Percentiles rank a stretch among this genome's conserved stretches.
Conservation (phyloP, 1,140 invertebrate species). For the Ceratosolen fusciceps region DNA sequence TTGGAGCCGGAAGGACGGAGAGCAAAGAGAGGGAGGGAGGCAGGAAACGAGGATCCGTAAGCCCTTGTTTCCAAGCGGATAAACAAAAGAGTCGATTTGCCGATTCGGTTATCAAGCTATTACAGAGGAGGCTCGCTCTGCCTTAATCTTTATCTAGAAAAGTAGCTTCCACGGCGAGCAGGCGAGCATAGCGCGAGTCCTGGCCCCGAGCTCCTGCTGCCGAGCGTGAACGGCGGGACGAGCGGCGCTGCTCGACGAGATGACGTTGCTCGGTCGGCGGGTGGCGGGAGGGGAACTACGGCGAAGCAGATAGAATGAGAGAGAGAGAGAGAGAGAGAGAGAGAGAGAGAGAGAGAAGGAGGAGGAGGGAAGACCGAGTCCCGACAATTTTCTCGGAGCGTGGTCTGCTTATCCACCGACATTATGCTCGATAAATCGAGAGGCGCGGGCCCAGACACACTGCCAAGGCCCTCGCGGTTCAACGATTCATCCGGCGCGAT, state of each 20-base stretch:
- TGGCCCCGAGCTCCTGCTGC: too few relatives aligned
- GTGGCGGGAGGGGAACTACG: too few relatives aligned
- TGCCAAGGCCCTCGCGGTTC: constrained; percentile 24
- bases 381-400: constrained; percentile 23
- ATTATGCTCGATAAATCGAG: constrained; percentile 44
- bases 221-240: too few relatives aligned
- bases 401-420: neutral
- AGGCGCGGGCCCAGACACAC: neutral
- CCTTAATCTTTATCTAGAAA: neutral
- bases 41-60: too few relatives aligned
- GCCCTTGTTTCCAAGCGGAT: too few relatives aligned
- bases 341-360: neutral
- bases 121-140: neutral
- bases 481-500: constrained; percentile 46
- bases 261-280: too few relatives aligned
- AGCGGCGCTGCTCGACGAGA: too few relatives aligned
- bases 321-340: neutral
- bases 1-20: too few relatives aligned
- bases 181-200: neutral
- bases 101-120: neutral
- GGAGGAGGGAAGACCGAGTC: neutral
- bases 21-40: too few relatives aligned
- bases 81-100: too few relatives aligned
- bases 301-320: neutral
- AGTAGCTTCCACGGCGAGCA: neutral